Base-by-base conservation (phyloP, 2,888 invertebrate genomes). In the Drosophila subsilvestris region DNA sequence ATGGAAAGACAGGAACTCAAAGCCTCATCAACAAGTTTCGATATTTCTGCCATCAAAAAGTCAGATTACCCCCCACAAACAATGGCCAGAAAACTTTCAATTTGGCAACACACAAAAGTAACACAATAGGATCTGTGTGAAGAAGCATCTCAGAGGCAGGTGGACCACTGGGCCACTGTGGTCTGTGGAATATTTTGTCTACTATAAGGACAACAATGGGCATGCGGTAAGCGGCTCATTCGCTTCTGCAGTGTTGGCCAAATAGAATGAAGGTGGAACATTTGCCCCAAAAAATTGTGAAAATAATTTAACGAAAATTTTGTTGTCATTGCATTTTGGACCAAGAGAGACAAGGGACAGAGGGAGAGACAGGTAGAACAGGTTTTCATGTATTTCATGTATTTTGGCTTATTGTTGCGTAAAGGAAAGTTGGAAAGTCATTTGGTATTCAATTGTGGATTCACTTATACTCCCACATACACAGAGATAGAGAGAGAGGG, bases 391-490 rank as follows among this genome's bases (percentile, higher is more conserved):
- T 12, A 27, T 32, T 18, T 47, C 62, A 49, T 63, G 45, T 48
- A 44, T 63, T 17, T 48, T 42, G 49, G 55, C 67, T 58, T 53
- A 53, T 58, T 65, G 56, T 49, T 49, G 53, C 43, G 17, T 51
- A 42, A 20, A 44, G 43, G 32, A 70, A 79, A 82, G 80, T 86
- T 87, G 61, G 70, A 83, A 83, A 88, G 84, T 75, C 88, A 75
- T 83, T 83, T 86, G 68, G 61, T 75, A 86, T 86, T 75, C 80
- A 88, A 82, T 84, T 83, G 84, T 43, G 50, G 53, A 80, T 78
- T 78, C 72, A 74, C 83, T 79, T 67, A 69, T 57, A 71, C 70
- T 20, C 37, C 18, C 49, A 58, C 58, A 62, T 45, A 62, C 45
- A 25, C 44, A 44, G 18, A 54, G 71, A 82, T 83, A 69, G 12